Evolutionary conservation across 2,113 vertebrate species (phyloP).

Genomic region (Larimichthys crocea): DNA sequence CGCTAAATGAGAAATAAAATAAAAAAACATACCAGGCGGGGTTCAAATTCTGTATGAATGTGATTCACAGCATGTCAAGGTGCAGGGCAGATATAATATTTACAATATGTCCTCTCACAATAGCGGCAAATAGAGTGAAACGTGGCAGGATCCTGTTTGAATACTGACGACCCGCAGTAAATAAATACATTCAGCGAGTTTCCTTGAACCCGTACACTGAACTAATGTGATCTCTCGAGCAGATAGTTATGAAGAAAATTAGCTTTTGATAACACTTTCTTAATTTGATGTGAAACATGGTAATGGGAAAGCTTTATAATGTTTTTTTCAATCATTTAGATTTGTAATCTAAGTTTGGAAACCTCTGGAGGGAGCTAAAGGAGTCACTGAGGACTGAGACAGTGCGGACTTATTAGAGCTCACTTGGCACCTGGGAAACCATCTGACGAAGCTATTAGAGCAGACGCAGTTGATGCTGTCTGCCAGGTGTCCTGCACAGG

Average conservation of each 20-base stretch:
- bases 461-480: slow-evolving; percentile 61
- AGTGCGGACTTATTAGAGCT: slow-evolving; percentile 25
- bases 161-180: slow-evolving; percentile 3
- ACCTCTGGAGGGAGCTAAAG: background rate
- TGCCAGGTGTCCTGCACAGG: slow-evolving; percentile 81
- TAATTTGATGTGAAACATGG: background rate
- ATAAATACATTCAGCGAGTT: background rate
- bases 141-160: slow-evolving; percentile 12
- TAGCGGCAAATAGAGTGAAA: background rate
- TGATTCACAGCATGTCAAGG: slow-evolving; percentile 1
- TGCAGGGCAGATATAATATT: background rate
- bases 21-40: background rate
- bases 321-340: background rate
- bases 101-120: background rate
- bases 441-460: slow-evolving; percentile 46
- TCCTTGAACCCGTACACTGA: background rate
- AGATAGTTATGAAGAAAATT: background rate
- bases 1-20: background rate
- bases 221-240: background rate
- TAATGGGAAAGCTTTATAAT: background rate
- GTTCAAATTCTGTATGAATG: background rate
- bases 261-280: background rate
- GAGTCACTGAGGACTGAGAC: slow-evolving; percentile 4
- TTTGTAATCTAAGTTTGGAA: background rate
- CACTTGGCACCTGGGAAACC: slow-evolving; percentile 63